phyloP scores from a whole-genome alignment of 2,797 vertebrate species.

The Acanthurus tractus region DNA sequence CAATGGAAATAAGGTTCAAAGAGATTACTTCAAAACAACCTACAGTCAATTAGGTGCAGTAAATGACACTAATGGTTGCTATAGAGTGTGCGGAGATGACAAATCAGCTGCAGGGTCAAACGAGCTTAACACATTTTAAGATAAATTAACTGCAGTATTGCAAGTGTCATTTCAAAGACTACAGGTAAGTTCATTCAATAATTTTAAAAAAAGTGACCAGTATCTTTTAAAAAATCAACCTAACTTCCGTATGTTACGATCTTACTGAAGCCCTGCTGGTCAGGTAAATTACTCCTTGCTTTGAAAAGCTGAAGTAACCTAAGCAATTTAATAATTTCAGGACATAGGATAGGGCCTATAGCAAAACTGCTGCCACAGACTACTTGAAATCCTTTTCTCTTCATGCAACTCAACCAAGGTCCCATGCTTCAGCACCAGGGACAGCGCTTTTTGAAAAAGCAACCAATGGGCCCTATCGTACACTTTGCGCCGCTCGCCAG shows the following conservation, averaged over 20 bases:
- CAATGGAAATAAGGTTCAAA: conserved; percentile 31
- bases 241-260: too few relatives aligned
- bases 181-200: too few relatives aligned
- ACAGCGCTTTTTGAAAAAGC: conserved; percentile 16
- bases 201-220: background rate
- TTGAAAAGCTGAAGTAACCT: too few relatives aligned
- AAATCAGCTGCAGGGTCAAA: background rate
- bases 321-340: too few relatives aligned
- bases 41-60: background rate
- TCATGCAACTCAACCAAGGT: background rate
- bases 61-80: conserved; percentile 1
- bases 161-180: background rate
- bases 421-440: conserved; percentile 48
- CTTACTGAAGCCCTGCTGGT: too few relatives aligned
- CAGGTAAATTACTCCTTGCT: too few relatives aligned
- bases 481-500: too few relatives aligned
- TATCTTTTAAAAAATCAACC: too few relatives aligned
- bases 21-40: background rate
- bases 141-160: background rate
- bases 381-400: background rate
- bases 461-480: too few relatives aligned
- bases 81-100: background rate
- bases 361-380: too few relatives aligned
- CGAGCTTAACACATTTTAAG: background rate
- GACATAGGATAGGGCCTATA: too few relatives aligned